A percentile compares a stretch with the other conserved stretches of the same genome.
phyloP scores from a whole-genome alignment of 2,797 vertebrate species.

The Xenops minutus region DNA sequence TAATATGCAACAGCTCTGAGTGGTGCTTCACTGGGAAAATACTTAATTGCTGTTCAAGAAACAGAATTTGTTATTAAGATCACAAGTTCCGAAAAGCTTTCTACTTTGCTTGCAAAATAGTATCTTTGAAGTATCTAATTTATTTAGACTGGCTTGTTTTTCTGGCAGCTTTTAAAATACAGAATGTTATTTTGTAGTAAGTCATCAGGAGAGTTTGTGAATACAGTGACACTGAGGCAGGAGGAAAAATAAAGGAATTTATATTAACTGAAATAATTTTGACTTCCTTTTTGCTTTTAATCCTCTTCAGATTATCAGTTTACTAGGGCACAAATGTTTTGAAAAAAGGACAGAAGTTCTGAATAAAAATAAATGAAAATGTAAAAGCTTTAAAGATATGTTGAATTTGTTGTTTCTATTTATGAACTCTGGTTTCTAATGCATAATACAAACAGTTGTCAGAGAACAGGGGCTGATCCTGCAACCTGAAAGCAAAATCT shows the following conservation, averaged over 20 bases:
- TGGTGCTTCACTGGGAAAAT: constrained; percentile 39
- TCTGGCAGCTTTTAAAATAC: background rate
- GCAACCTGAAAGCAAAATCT: background rate
- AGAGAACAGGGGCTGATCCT: background rate
- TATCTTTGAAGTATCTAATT: background rate
- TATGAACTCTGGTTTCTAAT: background rate
- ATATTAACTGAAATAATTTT: background rate
- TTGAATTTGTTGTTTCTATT: background rate
- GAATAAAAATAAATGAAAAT: background rate
- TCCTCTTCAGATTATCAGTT: background rate
- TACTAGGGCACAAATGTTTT: background rate
- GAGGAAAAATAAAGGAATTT: background rate
- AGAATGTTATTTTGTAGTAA: background rate
- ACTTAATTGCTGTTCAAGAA: constrained; percentile 34
- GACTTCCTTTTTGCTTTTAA: background rate
- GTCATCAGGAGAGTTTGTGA: background rate
- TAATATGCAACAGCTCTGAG: background rate
- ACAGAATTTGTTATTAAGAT: background rate
- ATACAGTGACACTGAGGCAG: background rate
- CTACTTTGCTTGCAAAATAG: background rate
- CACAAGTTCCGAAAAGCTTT: background rate
- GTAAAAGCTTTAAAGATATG: background rate
- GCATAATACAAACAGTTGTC: background rate
- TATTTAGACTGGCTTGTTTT: background rate
- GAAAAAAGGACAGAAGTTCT: background rate